phyloP scores from a whole-genome alignment of 2,888 invertebrate genomes.

The Galerucella nymphaeae region DNA sequence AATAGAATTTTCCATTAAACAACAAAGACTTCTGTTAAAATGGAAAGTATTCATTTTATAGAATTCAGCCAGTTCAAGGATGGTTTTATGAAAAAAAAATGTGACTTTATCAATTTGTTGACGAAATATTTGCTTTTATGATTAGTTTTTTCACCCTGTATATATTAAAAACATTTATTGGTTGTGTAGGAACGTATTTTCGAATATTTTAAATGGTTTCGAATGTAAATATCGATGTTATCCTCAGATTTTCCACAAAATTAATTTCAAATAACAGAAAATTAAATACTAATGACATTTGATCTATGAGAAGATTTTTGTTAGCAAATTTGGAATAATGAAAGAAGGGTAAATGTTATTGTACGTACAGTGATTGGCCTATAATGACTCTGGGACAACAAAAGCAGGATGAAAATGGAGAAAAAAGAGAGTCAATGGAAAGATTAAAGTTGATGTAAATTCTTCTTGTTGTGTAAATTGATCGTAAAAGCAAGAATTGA shows the following conservation, averaged over 20 bases:
- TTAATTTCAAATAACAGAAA: no score
- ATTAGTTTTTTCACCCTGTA: no score
- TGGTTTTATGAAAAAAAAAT: background rate
- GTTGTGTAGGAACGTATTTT: no score
- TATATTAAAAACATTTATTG: no score
- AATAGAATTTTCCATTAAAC: slow-evolving; percentile 17
- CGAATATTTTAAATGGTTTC: no score
- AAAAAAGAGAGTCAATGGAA: slow-evolving; percentile 14
- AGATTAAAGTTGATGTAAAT: slow-evolving; percentile 16
- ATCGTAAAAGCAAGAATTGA: slow-evolving; percentile 11
- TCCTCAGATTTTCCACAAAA: no score
- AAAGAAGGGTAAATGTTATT: background rate
- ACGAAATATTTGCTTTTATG: no score
- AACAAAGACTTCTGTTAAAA: slow-evolving; percentile 13
- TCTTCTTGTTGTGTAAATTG: slow-evolving; percentile 12
- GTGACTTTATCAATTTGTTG: no score
- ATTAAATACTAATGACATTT: no score
- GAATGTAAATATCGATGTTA: no score
- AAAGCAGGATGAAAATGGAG: slow-evolving; percentile 7
- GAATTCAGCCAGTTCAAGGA: background rate
- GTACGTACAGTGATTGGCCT: slow-evolving; percentile 3
- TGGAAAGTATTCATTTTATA: slow-evolving; percentile 4
- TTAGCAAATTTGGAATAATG: background rate
- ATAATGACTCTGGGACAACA: background rate
- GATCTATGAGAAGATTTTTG: no score